Evolutionary conservation across 2,113 vertebrate species (phyloP).

Genomic region (Eupsittula cactorum): DNA sequence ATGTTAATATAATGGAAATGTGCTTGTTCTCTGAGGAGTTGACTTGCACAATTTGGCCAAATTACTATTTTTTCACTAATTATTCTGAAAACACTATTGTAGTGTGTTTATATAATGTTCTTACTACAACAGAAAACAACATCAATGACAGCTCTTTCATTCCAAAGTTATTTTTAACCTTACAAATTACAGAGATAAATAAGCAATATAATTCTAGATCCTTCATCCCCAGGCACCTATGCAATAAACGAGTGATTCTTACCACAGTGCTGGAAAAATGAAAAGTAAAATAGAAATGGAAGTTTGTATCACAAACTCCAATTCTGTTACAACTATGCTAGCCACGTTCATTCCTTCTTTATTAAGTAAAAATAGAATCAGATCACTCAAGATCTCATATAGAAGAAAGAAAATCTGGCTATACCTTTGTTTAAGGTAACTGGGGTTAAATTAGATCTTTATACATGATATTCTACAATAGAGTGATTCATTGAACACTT

Average conservation of each 20-base stretch:
- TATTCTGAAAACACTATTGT: not conserved
- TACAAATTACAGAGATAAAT: not conserved
- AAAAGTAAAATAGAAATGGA: not conserved
- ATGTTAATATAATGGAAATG: not conserved
- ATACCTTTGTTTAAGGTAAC: not conserved
- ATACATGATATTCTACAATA: not conserved
- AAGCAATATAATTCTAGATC: not conserved
- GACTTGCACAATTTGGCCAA: not conserved
- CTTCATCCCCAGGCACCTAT: not conserved
- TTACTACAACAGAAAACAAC: not conserved
- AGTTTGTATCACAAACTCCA: not conserved
- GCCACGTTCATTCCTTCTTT: not conserved
- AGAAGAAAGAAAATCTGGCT: not conserved
- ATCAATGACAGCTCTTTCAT: not conserved
- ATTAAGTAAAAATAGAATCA: not conserved
- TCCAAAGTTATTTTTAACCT: not conserved
- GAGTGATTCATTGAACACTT: not conserved
- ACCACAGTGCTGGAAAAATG: not conserved
- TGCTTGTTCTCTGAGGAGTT: not conserved
- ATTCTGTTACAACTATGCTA: not conserved
- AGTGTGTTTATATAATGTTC: not conserved
- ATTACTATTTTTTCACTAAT: not conserved
- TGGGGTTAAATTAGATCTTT: not conserved
- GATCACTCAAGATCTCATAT: not conserved
- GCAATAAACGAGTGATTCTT: not conserved